phyloP scores from a whole-genome alignment of 2,113 vertebrate genomes.

The Oncorhynchus keta region DNA sequence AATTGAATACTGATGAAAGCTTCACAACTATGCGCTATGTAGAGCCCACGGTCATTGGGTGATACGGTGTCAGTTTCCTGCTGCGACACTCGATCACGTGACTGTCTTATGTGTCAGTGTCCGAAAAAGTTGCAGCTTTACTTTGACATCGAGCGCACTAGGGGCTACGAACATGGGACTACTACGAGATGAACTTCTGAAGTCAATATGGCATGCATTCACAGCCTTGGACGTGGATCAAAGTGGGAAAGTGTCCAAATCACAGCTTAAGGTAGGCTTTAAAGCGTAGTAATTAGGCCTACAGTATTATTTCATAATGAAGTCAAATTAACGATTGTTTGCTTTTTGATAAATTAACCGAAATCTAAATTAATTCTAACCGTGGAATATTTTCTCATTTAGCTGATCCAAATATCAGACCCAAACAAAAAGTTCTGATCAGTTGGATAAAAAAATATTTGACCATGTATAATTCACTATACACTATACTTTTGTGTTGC shows the following conservation, averaged over 20 bases:
- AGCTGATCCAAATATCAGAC: no score
- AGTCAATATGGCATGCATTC: slow-evolving; percentile 94
- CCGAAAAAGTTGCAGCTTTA: not conserved
- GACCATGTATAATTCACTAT: no score
- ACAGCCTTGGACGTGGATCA: slow-evolving; percentile 90
- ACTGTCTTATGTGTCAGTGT: not conserved
- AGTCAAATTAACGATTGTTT: not conserved
- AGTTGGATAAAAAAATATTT: no score
- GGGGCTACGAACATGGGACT: slow-evolving; percentile 65
- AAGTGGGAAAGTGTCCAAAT: slow-evolving; percentile 94
- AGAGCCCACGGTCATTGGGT: not conserved
- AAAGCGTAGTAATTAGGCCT: not conserved
- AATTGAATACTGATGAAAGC: not conserved
- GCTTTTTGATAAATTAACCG: no score
- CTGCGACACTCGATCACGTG: slow-evolving; percentile 5
- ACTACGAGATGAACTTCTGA: slow-evolving; percentile 87
- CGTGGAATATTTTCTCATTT: no score
- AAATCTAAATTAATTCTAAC: no score
- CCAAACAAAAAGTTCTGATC: no score
- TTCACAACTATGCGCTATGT: not conserved
- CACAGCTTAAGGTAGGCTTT: slow-evolving; percentile 87
- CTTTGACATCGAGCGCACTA: not conserved
- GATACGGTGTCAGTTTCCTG: not conserved
- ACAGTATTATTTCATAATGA: not conserved
- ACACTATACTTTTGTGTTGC: no score